Percentiles rank a stretch among this genome's conserved stretches.
Evolutionary conservation across 2,888 invertebrate genomes (phyloP).

Genomic region (Suillia variegata): DNA sequence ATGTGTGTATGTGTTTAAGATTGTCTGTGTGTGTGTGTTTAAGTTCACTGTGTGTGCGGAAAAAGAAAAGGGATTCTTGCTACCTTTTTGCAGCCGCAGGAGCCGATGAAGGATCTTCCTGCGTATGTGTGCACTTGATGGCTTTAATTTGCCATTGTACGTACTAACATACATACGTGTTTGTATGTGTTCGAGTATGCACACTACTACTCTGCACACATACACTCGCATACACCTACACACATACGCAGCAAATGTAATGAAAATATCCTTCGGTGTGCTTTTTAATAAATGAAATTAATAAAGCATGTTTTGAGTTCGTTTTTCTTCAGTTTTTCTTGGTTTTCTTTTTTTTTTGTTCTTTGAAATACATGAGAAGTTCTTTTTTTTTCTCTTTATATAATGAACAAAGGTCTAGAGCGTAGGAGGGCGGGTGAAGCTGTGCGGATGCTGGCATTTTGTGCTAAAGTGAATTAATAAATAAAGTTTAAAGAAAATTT

Average conservation of each 20-base stretch:
- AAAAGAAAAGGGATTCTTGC: background rate
- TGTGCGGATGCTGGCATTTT: constrained; percentile 1
- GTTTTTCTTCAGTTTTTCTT: too few species aligned
- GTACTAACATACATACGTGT: background rate
- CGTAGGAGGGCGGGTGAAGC: background rate
- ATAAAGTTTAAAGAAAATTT: constrained; percentile 30
- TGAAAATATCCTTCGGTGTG: constrained; percentile 41
- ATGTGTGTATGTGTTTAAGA: too few species aligned
- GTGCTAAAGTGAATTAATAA: constrained; percentile 32
- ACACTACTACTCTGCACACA: background rate
- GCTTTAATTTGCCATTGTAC: too few species aligned
- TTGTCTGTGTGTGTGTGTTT: too few species aligned
- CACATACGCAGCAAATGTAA: constrained; percentile 31
- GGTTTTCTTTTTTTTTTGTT: too few species aligned
- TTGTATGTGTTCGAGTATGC: too few species aligned
- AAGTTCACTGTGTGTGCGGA: background rate
- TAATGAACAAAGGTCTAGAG: constrained; percentile 12
- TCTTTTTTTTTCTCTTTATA: constrained; percentile 7
- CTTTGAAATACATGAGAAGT: too few species aligned
- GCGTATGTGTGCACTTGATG: too few species aligned
- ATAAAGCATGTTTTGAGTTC: constrained; percentile 50
- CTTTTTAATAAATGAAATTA: constrained; percentile 54
- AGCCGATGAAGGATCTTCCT: too few species aligned
- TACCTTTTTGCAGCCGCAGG: too few species aligned
- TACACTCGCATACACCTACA: background rate